Conservation (phyloP, 2,113 vertebrate species). For the Siniperca chuatsi region DNA sequence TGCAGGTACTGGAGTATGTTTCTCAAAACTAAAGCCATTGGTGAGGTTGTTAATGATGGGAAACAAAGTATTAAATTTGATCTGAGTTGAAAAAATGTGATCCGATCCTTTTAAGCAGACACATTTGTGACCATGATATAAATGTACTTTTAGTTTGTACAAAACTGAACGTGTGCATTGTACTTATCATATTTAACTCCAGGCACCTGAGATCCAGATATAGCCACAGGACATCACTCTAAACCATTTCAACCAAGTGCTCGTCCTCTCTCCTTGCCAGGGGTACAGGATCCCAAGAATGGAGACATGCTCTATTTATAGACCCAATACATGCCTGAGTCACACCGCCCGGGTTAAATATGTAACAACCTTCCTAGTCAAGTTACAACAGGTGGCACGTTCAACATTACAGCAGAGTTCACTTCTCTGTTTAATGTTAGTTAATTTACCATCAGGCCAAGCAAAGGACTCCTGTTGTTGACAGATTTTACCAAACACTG, state of each 20-base stretch:
- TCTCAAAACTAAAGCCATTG: neutral
- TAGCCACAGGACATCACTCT: constrained; percentile 3
- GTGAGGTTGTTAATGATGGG: neutral
- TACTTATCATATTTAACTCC: constrained; percentile 5
- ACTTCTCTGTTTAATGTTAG: neutral
- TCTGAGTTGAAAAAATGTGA: neutral
- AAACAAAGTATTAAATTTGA: neutral
- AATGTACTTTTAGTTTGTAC: constrained; percentile 5
- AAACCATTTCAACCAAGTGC: neutral
- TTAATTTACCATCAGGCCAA: neutral
- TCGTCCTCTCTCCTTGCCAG: constrained; percentile 15
- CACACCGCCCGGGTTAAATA: constrained; percentile 36
- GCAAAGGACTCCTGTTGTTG: neutral
- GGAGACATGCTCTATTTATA: constrained; percentile 61
- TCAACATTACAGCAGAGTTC: neutral
- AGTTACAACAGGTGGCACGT: constrained; percentile 21
- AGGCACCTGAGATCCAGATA: constrained; percentile 37
- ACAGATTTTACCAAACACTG: constrained; percentile 2
- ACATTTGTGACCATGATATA: neutral
- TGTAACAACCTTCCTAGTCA: constrained; percentile 14
- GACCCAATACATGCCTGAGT: constrained; percentile 32
- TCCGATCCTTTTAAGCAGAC: neutral
- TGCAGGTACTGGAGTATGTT: neutral
- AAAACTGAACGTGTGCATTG: neutral
- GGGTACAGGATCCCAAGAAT: constrained; percentile 24